phyloP scores from a whole-genome alignment of 2,888 invertebrate species.

The Anoplius nigerrimus region DNA sequence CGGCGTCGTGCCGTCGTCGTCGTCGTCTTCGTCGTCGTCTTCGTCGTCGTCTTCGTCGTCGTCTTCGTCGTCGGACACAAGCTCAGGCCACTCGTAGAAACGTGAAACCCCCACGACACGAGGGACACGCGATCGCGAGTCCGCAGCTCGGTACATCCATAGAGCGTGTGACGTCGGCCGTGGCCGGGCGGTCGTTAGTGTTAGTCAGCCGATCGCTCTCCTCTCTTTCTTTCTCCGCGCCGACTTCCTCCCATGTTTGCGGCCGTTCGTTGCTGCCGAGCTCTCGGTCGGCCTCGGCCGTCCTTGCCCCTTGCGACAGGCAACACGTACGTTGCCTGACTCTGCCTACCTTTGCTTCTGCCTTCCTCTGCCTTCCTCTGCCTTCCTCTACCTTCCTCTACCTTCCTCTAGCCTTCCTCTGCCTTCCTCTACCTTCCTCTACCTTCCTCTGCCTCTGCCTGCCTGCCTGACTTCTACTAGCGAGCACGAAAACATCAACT shows the following conservation, averaged over 20 bases:
- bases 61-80: no score
- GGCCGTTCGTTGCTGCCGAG: conserved; percentile 27
- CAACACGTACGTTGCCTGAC: conserved; percentile 62
- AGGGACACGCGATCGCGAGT: conserved; percentile 16
- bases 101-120: not conserved
- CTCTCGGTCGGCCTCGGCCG: conserved; percentile 71
- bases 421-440: not conserved
- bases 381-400: not conserved
- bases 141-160: not conserved
- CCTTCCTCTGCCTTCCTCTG: not conserved
- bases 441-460: no score
- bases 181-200: no score
- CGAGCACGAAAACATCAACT: conserved; percentile 67
- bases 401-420: not conserved
- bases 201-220: conserved; percentile 39
- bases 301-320: conserved; percentile 72
- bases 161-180: no score
- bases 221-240: conserved; percentile 16
- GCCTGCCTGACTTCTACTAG: no score
- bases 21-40: no score
- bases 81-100: conserved; percentile 9
- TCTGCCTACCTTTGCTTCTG: not conserved
- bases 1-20: no score
- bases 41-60: no score
- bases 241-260: conserved; percentile 48